Evolutionary conservation across 2,888 invertebrate genomes (phyloP).

Genomic region (Athripsodes cinereus): DNA sequence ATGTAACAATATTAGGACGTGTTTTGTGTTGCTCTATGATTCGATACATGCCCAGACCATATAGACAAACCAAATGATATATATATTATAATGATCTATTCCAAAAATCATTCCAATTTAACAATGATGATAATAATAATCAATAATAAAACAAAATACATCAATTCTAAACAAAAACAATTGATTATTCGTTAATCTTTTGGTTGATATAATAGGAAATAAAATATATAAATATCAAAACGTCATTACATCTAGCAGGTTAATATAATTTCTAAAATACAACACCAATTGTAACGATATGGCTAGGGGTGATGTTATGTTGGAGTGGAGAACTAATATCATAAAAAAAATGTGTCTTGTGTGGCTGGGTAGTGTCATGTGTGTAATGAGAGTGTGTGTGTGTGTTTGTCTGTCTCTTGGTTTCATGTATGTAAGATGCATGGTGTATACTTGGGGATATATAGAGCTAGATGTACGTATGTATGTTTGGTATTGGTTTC

Average conservation of each 20-base stretch:
- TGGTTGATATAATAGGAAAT: background rate
- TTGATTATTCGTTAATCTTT: background rate
- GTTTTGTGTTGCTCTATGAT: background rate
- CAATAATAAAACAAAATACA: constrained; percentile 6
- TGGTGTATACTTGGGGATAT: too few relatives aligned
- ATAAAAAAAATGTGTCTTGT: too few relatives aligned
- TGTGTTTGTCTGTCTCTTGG: too few relatives aligned
- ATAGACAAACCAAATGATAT: background rate
- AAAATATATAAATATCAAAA: constrained; percentile 8
- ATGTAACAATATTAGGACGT: too few relatives aligned
- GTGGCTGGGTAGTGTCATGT: too few relatives aligned
- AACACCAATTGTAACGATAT: background rate
- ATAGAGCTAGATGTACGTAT: too few relatives aligned
- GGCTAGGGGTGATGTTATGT: background rate
- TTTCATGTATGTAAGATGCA: too few relatives aligned
- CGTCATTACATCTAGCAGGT: constrained; percentile 15
- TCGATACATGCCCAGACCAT: constrained; percentile 10
- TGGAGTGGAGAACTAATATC: too few relatives aligned
- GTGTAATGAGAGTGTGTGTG: too few relatives aligned
- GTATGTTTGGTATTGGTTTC: background rate
- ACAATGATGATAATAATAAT: too few relatives aligned
- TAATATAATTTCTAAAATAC: background rate
- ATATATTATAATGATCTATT: background rate
- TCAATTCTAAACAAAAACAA: background rate
- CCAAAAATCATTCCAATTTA: constrained; percentile 10